phyloP scores from a whole-genome alignment of 2,888 invertebrate species.

The Megaustenia siamemsis region DNA sequence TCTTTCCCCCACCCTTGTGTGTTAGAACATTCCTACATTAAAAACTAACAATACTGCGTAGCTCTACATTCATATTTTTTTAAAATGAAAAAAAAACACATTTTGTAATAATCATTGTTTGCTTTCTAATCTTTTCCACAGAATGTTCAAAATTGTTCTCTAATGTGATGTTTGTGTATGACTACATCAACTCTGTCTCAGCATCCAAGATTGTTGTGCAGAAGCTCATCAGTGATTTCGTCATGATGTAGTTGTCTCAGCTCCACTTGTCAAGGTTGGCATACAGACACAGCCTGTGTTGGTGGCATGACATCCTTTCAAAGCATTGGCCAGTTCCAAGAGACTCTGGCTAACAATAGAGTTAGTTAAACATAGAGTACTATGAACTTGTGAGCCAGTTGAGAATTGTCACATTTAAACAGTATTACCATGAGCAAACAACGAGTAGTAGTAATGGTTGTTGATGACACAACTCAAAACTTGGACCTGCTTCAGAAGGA shows the following conservation, averaged over 20 bases:
- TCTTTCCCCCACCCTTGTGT: too few relatives aligned
- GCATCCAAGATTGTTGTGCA: constrained; percentile 37
- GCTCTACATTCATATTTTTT: too few relatives aligned
- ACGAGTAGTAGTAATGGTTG: constrained; percentile 56
- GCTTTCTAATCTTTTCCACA: neutral
- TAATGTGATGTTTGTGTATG: constrained; percentile 57
- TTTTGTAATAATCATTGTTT: neutral
- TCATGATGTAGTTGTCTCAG: neutral
- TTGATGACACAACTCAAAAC: constrained; percentile 52
- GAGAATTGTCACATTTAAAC: constrained; percentile 25
- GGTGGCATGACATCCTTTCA: neutral
- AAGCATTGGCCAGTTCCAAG: neutral
- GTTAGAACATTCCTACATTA: too few relatives aligned
- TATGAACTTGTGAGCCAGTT: constrained; percentile 11
- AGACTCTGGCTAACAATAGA: neutral
- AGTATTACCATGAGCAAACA: constrained; percentile 22
- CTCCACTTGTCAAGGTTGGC: constrained; percentile 37
- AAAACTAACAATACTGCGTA: too few relatives aligned
- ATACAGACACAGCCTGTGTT: constrained; percentile 38
- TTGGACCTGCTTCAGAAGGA: constrained; percentile 47
- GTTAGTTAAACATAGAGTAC: constrained; percentile 1
- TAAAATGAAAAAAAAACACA: too few relatives aligned
- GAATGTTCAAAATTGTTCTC: constrained; percentile 19
- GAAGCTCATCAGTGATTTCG: constrained; percentile 41
- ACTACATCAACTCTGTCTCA: constrained; percentile 48